Percentiles rank a stretch among this genome's conserved stretches.
These are phyloP conservation scores for Scaptomyza hsui DNA, from an alignment of 1,140 invertebrate species.

Conservation along the genomic window DNA sequence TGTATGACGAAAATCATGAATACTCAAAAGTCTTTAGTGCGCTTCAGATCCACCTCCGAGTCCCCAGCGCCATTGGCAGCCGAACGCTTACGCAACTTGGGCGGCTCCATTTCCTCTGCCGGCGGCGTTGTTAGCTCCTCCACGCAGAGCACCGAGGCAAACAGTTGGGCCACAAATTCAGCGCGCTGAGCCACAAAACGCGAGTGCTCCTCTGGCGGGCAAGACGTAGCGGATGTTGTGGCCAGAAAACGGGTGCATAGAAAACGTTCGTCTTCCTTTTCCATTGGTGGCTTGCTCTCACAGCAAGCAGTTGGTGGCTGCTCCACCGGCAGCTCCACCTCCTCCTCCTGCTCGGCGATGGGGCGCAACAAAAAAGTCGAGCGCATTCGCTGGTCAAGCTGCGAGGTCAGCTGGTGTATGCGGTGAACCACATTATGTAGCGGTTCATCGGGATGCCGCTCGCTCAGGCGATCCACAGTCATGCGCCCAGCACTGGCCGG, in stretches of 20 bases:
- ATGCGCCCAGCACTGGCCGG: conserved; percentile 1
- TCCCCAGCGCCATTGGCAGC: conserved; percentile 56
- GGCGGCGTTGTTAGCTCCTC: conserved; percentile 33
- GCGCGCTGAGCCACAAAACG: conserved; percentile 59
- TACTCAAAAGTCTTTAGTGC: not conserved
- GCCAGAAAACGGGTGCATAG: conserved; percentile 58
- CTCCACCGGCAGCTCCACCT: not conserved
- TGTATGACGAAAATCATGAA: conserved; percentile 32
- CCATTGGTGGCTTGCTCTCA: conserved; percentile 14
- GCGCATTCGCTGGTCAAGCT: conserved; percentile 4
- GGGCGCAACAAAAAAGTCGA: conserved; percentile 16
- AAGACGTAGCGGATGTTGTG: not conserved
- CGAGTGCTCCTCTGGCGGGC: conserved; percentile 18
- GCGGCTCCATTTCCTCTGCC: not conserved
- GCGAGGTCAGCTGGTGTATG: conserved; percentile 15
- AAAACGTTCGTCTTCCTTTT: conserved; percentile 47
- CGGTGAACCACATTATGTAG: conserved; percentile 4
- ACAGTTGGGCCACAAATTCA: conserved; percentile 63
- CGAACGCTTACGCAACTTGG: conserved; percentile 25
- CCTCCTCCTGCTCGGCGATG: conserved; percentile 43
- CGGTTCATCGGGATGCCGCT: not conserved
- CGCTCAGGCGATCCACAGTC: conserved; percentile 26
- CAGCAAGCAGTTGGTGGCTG: not conserved
- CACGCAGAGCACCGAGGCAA: conserved; percentile 58
- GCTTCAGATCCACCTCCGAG: conserved; percentile 44